Percentiles rank a stretch among this genome's conserved stretches.
Conservation (phyloP, 2,888 invertebrate genomes). For the Plebejus melissa region DNA sequence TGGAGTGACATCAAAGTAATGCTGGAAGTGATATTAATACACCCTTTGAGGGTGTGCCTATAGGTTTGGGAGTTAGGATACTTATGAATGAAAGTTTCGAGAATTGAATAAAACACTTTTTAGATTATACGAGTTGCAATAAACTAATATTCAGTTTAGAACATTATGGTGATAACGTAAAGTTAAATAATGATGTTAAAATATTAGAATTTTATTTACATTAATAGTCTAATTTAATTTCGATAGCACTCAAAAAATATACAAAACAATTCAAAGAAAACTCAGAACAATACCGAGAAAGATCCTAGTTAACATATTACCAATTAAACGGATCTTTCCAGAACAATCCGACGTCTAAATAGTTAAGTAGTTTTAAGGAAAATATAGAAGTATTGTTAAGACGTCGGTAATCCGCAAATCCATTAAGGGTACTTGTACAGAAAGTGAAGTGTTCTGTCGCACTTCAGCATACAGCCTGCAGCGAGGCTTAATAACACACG, state of each 20-base stretch:
- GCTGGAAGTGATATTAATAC: neutral
- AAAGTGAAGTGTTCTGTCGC: conserved; percentile 39
- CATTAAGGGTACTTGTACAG: conserved; percentile 41
- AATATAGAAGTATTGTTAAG: conserved; percentile 25
- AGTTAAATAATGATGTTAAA: too few relatives aligned
- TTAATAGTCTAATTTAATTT: too few relatives aligned
- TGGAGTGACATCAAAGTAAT: neutral
- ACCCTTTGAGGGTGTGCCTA: neutral
- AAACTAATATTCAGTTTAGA: too few relatives aligned
- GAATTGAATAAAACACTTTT: neutral
- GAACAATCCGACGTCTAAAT: neutral
- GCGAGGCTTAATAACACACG: conserved; percentile 18
- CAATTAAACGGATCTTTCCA: neutral
- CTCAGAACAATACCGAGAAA: neutral
- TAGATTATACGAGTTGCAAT: too few relatives aligned
- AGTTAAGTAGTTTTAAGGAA: conserved; percentile 23
- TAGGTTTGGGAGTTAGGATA: too few relatives aligned
- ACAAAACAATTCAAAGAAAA: neutral
- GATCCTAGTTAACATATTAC: neutral
- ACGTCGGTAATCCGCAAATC: conserved; percentile 37
- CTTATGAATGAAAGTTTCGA: neutral
- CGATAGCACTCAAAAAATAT: too few relatives aligned
- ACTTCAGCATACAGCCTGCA: conserved; percentile 29
- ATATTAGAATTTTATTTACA: too few relatives aligned
- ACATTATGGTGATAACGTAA: too few relatives aligned